A percentile compares a stretch with the other conserved stretches of the same genome.
These are phyloP conservation scores for Corythoichthys intestinalis DNA, from an alignment of 2,113 vertebrate genomes.

Conservation along the genomic window DNA sequence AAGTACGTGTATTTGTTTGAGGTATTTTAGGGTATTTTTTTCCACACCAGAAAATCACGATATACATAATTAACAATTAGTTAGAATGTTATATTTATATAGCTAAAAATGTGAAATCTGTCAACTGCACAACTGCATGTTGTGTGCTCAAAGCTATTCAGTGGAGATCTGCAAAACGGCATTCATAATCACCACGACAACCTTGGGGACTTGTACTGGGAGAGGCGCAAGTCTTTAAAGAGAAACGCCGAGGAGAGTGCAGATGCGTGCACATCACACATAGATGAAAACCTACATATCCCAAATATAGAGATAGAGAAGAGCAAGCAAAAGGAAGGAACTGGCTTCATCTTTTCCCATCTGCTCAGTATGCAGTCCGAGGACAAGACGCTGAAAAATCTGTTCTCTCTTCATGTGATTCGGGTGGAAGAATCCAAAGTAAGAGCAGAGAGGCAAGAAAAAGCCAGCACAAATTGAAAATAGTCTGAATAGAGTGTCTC, in stretches of 20 bases:
- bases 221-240: constrained; percentile 11
- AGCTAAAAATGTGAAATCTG: constrained; percentile 27
- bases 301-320: neutral
- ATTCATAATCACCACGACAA: constrained; percentile 26
- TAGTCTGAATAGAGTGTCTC: constrained; percentile 46
- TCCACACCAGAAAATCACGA: constrained; percentile 2
- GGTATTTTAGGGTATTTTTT: no score
- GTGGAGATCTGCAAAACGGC: constrained; percentile 23
- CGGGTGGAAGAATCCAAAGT: constrained; percentile 42
- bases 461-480: constrained; percentile 47
- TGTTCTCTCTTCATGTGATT: constrained; percentile 30
- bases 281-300: neutral
- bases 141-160: constrained; percentile 36
- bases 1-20: no score
- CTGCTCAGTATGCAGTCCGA: constrained; percentile 41
- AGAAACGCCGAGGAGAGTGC: constrained; percentile 1
- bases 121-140: constrained; percentile 12
- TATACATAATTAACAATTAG: constrained; percentile 10
- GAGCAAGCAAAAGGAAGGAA: constrained; percentile 4
- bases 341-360: constrained; percentile 21
- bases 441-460: constrained; percentile 43
- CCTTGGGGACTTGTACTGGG: constrained; percentile 9
- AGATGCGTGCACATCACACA: neutral
- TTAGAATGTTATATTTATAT: constrained; percentile 28
- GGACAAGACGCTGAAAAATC: constrained; percentile 44